Evolutionary conservation across 53 echinoderm and acorn worm species (phyloP).

Genomic region (Pentamera pediparva): DNA sequence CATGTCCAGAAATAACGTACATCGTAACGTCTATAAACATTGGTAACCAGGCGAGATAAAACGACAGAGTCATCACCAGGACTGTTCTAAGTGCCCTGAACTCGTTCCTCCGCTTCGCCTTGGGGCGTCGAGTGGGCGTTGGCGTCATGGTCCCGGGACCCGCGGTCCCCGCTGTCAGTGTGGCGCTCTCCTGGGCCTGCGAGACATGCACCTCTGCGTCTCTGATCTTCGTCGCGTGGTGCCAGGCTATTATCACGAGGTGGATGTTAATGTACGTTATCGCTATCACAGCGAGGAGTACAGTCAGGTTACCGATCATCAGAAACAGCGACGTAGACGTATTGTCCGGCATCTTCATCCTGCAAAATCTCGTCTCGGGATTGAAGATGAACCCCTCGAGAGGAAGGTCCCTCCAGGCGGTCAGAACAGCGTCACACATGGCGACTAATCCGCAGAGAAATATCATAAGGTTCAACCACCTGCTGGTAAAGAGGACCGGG

Average conservation of each 20-base stretch:
- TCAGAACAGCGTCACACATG: slow-evolving; percentile 10
- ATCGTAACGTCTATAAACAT: slow-evolving; percentile 14
- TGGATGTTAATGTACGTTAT: slow-evolving; percentile 27
- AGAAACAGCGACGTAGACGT: neutral
- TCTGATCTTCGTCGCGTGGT: slow-evolving; percentile 8
- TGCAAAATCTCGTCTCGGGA: slow-evolving; percentile 10
- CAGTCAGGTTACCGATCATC: slow-evolving; percentile 11
- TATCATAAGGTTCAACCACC: neutral
- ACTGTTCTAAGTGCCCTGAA: slow-evolving; percentile 8
- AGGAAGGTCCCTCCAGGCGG: slow-evolving; percentile 16
- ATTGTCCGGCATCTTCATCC: neutral
- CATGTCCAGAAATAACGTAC: neutral
- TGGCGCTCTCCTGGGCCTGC: slow-evolving; percentile 9
- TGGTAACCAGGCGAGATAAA: slow-evolving; percentile 12
- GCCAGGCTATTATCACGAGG: slow-evolving; percentile 17
- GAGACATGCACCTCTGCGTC: neutral
- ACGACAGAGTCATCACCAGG: slow-evolving; percentile 4
- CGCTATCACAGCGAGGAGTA: neutral
- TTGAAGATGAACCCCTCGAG: slow-evolving; percentile 13
- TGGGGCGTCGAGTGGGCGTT: slow-evolving; percentile 3
- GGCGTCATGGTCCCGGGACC: slow-evolving; percentile 2
- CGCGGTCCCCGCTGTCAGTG: neutral
- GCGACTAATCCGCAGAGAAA: slow-evolving; percentile 4
- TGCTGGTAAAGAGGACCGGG: slow-evolving; percentile 15
- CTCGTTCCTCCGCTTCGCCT: slow-evolving; percentile 3